phyloP scores from a whole-genome alignment of 2,113 vertebrate species.

The Drymodes brunneopygia region DNA sequence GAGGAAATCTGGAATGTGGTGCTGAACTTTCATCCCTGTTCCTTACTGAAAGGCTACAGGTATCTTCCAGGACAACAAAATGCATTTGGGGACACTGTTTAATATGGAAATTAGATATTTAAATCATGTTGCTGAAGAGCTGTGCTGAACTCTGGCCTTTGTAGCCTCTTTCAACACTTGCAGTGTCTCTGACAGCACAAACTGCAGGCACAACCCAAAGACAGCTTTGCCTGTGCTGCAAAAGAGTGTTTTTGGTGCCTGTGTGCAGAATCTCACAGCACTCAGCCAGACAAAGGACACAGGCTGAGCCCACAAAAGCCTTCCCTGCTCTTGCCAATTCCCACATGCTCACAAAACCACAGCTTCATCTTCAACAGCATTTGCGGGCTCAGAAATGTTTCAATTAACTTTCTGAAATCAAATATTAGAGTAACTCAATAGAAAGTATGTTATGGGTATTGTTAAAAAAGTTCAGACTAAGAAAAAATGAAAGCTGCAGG shows the following conservation, averaged over 20 bases:
- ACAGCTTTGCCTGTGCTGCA: not conserved
- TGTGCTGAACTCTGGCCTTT: not conserved
- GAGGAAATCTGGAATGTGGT: not conserved
- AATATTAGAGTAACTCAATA: not conserved
- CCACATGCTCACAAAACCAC: fast-evolving
- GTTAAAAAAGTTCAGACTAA: not conserved
- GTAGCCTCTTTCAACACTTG: not conserved
- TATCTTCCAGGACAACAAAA: not conserved
- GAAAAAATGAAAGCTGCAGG: fast-evolving
- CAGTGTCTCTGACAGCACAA: not conserved
- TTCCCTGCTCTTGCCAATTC: not conserved
- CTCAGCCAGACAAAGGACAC: not conserved
- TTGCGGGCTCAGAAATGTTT: not conserved
- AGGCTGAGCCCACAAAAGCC: not conserved
- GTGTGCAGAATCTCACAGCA: not conserved
- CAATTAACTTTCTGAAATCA: not conserved
- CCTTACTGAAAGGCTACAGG: not conserved
- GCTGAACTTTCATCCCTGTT: not conserved
- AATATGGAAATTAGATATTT: not conserved
- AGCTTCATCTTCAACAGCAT: not conserved
- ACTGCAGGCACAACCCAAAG: not conserved
- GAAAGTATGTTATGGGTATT: fast-evolving
- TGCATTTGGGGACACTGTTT: not conserved
- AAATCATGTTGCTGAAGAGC: not conserved
- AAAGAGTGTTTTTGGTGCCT: not conserved